A percentile compares a stretch with the other conserved stretches of the same genome.
Evolutionary conservation across 1,140 invertebrate species (phyloP).

Genomic region (Acyrthosiphon pisum): DNA sequence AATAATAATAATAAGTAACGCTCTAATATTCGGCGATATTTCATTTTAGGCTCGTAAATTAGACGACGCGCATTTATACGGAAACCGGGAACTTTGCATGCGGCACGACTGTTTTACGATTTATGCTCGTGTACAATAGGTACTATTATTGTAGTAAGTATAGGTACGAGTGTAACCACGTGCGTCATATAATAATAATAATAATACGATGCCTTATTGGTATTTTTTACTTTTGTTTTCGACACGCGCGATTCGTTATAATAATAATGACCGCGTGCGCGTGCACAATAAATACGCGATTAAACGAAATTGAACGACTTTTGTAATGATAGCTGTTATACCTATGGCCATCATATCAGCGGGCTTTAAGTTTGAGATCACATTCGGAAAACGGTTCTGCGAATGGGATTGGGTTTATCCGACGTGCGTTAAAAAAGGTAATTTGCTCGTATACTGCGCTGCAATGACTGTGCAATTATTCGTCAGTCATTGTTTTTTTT

Average conservation of each 20-base stretch:
- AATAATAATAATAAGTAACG: not conserved
- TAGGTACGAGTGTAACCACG: not conserved
- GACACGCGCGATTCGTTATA: not conserved
- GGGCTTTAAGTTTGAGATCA: not conserved
- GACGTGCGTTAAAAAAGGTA: not conserved
- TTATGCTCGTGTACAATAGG: not conserved
- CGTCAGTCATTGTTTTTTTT: not conserved
- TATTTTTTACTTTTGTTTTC: conserved; percentile 8
- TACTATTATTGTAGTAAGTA: not conserved
- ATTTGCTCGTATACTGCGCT: too few relatives aligned
- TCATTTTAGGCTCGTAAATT: conserved; percentile 1
- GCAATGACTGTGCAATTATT: not conserved
- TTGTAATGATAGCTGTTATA: too few relatives aligned
- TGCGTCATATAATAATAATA: not conserved
- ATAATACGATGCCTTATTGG: not conserved
- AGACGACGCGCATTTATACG: not conserved
- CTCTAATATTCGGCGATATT: not conserved
- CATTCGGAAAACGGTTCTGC: not conserved
- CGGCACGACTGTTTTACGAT: not conserved
- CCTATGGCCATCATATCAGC: not conserved
- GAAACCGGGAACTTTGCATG: not conserved
- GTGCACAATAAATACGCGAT: not conserved
- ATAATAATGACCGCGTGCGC: too few relatives aligned
- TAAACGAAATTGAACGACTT: conserved; percentile 9
- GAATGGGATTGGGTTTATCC: not conserved